A percentile compares a stretch with the other conserved stretches of the same genome.
Conservation (phyloP, 2,113 vertebrate species). For the Tyto alba region DNA sequence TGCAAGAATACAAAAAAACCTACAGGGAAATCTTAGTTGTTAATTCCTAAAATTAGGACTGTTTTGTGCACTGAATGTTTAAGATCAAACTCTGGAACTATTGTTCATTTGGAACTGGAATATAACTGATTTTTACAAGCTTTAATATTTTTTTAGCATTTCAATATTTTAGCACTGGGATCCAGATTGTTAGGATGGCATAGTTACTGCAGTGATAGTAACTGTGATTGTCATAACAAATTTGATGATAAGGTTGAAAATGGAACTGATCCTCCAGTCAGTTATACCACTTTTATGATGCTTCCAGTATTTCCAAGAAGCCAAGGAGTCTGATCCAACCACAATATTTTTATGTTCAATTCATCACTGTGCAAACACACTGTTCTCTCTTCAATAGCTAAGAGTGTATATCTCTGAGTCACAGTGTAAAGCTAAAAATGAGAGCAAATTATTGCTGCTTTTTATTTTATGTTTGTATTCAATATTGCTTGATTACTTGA, state of each 20-base stretch:
- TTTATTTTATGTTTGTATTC: slow-evolving; percentile 70
- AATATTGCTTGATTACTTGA: slow-evolving; percentile 73
- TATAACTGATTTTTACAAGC: neutral
- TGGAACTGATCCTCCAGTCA: slow-evolving; percentile 1
- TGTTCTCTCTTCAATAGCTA: neutral
- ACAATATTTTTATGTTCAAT: slow-evolving; percentile 45
- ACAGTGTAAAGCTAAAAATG: slow-evolving; percentile 39
- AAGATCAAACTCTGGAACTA: neutral
- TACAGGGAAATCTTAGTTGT: neutral
- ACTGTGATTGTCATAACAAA: slow-evolving; percentile 18
- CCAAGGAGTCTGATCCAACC: slow-evolving; percentile 10
- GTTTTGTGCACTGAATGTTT: neutral
- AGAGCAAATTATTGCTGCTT: slow-evolving; percentile 62
- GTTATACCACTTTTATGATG: neutral
- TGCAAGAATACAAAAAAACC: neutral
- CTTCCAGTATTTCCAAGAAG: neutral
- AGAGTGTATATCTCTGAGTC: slow-evolving; percentile 19
- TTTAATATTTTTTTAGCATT: neutral
- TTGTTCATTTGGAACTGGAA: neutral
- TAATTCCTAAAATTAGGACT: neutral
- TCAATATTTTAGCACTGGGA: slow-evolving; percentile 19
- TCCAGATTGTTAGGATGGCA: neutral
- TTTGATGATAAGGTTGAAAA: slow-evolving; percentile 24
- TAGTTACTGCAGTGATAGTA: neutral
- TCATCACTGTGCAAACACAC: slow-evolving; percentile 41